Base-by-base conservation (phyloP, 1,140 invertebrate species). In the Coenobita brevimanus region DNA sequence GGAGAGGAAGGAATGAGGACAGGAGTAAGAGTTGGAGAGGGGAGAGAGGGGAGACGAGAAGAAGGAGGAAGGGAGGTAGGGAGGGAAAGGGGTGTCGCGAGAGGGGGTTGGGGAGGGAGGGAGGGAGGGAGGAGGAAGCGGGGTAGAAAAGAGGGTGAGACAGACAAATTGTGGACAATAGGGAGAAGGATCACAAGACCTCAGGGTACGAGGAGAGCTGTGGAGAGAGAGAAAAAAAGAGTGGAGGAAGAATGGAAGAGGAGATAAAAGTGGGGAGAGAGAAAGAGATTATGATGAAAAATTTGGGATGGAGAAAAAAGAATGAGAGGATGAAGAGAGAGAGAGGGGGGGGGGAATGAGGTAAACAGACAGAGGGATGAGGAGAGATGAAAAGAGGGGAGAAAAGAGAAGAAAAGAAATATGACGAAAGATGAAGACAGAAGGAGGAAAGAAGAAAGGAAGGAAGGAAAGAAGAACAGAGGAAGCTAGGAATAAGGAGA, bases 181-280 rank as follows among this genome's bases (percentile, higher is more conserved):
- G n/a, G n/a, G n/a, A n/a, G n/a, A n/a, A n/a, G n/a, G n/a, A n/a
- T n/a, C n/a, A n/a, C n/a, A n/a, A n/a, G n/a, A n/a, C n/a, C n/a
- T n/a, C n/a, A n/a, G n/a, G n/a, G 17, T 30, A n/a, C n/a, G n/a
- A n/a, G n/a, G n/a, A n/a, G n/a, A n/a, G 17, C 1, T 24, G 24
- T 13, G 67, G 41, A 38, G 21, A 71, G 27, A 38, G 24, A 6
- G 33, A 21, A 71, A 38, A 71, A 38, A 71, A 71, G 41, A 71
- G 30, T 30, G 30, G 41, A 33, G 30, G 67, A 71, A 71, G 33
- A 71, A 71, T 38, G 41, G 67, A 71, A 30, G 36, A 71, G 67
- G 67, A 38, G 41, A 71, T 71, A 71, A 30, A 38, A 71, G 67
- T n/a, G 41, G 67, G 41, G 41, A 71, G 67, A 71, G 41, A 33